A percentile compares a stretch with the other conserved stretches of the same genome.
Conservation (phyloP, 2,797 vertebrate genomes). For the Tapera naevia region DNA sequence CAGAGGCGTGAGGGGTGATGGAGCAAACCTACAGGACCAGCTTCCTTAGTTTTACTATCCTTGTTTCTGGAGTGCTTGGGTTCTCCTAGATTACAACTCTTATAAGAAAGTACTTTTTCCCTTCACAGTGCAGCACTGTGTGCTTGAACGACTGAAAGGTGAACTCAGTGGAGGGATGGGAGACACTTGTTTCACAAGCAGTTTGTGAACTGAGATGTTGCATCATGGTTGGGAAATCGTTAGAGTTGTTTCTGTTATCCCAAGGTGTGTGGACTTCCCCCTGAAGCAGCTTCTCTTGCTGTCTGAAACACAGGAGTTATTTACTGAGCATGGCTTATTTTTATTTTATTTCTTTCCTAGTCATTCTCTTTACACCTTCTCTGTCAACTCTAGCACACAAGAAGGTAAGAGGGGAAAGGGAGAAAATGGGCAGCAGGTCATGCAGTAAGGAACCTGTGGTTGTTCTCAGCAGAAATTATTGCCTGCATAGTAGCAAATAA, state of each 20-base stretch:
- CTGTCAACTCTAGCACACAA: neutral
- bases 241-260: neutral
- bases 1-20: neutral
- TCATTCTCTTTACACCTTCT: neutral
- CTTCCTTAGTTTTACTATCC: neutral
- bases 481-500: neutral
- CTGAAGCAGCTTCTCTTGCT: neutral
- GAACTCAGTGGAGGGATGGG: neutral
- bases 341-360: neutral
- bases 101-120: neutral
- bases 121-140: neutral
- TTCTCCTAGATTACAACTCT: neutral
- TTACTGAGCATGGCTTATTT: neutral
- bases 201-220: neutral
- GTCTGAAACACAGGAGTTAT: neutral
- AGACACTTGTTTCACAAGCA: neutral
- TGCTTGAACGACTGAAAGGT: neutral
- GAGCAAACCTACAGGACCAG: neutral
- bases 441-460: neutral
- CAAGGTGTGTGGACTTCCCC: neutral
- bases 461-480: neutral
- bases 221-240: neutral
- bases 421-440: neutral
- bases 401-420: neutral
- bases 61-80: neutral